Base-by-base conservation (phyloP, 1,140 invertebrate species). In the Tetranychus urticae region DNA sequence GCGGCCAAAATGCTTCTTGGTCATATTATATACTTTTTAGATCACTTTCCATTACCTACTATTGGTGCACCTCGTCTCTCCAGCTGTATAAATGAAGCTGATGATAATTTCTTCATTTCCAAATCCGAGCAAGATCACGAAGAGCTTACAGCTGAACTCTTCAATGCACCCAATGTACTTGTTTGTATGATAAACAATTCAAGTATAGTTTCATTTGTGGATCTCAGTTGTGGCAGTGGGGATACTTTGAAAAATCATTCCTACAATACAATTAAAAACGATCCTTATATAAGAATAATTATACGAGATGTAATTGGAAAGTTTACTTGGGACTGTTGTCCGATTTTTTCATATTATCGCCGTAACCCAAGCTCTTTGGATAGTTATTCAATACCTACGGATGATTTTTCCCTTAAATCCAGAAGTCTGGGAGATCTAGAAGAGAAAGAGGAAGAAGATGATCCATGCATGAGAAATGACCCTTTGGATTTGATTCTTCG, bases 241-340 rank as follows among this genome's bases (percentile, higher is more conserved):
- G 12, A n/a, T 2, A 23, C 5, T 33, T 23, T 33, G n/a, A n/a
- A 6, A 52, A n/a, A 52, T 31, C 1, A 2, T 13, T n/a, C n/a
- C 8, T 8, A 12, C 0, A 52, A 23, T 52, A 8, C 8, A 52
- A 33, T n/a, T 2, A 52, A 52, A 52, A 52, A 33, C 31, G 50
- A 52, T 52, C 50, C 50, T 31, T 33, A 52, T 23, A 39, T 52
- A 34, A 76, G 91, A 37, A 81, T 94, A 33, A 76, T 97, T 12
- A 73, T 96, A 56, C 77, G 92, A 39, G 90, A 94, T 74, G 75
- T 96, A n/a, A 83, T 85, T 56, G 91, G 92, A n/a, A 96, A 94
- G 74, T 85, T 86, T 57, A 90, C 86, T 65, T 97, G 91, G 91
- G 90, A 96, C 71, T 87, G 86, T 57, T 87, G 88, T 57, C 34